These are phyloP conservation scores for Limulus polyphemus DNA, from an alignment of 2,888 invertebrate species.

Conservation along the genomic window DNA sequence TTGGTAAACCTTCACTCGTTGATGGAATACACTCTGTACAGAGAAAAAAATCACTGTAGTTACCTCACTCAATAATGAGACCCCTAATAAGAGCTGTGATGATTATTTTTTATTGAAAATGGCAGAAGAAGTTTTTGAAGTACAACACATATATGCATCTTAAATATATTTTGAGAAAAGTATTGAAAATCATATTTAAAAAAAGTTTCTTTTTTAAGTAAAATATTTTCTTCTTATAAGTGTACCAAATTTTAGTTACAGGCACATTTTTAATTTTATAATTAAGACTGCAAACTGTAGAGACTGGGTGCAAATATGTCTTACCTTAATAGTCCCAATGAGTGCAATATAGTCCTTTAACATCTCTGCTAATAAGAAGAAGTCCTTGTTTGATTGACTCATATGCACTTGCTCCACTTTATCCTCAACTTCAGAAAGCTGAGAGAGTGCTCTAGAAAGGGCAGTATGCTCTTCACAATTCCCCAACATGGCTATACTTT, in stretches of 20 bases:
- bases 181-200: not conserved
- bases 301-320: slow-evolving; percentile 4
- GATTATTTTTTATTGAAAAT: too few relatives aligned
- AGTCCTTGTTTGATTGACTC: slow-evolving; percentile 90
- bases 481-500: slow-evolving; percentile 74
- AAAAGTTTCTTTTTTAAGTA: not conserved
- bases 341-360: slow-evolving; percentile 87
- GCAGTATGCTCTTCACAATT: slow-evolving; percentile 86
- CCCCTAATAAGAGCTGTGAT: too few relatives aligned
- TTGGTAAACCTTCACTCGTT: slow-evolving; percentile 74
- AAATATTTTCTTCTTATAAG: not conserved
- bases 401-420: slow-evolving; percentile 72
- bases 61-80: too few relatives aligned
- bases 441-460: slow-evolving; percentile 73
- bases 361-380: slow-evolving; percentile 83
- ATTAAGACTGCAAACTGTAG: too few relatives aligned
- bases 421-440: slow-evolving; percentile 76
- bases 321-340: slow-evolving; percentile 74
- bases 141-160: not conserved
- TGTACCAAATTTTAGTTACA: too few relatives aligned
- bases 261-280: too few relatives aligned
- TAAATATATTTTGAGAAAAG: slow-evolving; percentile 1
- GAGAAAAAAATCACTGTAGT: slow-evolving; percentile 5
- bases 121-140: not conserved
- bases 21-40: slow-evolving; percentile 52